Conservation (phyloP, 2,113 vertebrate species). For the Pterocles orientalis region DNA sequence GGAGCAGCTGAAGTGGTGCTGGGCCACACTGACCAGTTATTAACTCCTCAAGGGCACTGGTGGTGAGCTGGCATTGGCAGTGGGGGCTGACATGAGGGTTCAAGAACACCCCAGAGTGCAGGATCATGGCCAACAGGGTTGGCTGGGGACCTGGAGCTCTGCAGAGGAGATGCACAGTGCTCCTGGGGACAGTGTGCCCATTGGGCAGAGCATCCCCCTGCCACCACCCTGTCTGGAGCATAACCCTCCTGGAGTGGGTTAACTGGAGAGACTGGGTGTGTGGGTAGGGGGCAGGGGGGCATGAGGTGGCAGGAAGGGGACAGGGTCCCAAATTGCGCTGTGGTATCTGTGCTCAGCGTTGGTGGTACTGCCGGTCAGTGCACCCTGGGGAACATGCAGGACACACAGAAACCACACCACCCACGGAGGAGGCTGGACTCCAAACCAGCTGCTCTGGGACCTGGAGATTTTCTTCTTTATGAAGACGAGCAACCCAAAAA, state of each 20-base stretch:
- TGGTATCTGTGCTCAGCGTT: background rate
- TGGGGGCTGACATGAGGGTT: background rate
- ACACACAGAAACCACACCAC: background rate
- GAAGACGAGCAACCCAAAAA: background rate
- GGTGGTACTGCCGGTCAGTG: fast-evolving
- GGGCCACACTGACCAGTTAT: fast-evolving
- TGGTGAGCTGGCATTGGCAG: background rate
- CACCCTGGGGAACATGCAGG: fast-evolving
- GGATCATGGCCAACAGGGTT: background rate
- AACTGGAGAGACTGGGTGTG: fast-evolving
- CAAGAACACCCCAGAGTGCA: background rate
- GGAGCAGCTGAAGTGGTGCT: background rate
- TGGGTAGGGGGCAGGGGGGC: background rate
- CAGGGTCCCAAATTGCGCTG: background rate
- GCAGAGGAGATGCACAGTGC: fast-evolving
- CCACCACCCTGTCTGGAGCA: background rate
- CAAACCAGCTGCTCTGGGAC: background rate
- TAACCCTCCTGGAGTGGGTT: background rate
- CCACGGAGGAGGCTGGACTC: background rate
- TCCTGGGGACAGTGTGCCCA: background rate
- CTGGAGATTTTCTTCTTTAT: background rate
- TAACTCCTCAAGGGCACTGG: background rate
- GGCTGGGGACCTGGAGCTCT: background rate
- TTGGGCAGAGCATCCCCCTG: fast-evolving
- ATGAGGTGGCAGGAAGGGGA: background rate